phyloP scores from a whole-genome alignment of 2,113 vertebrate species.

The Scomber japonicus region DNA sequence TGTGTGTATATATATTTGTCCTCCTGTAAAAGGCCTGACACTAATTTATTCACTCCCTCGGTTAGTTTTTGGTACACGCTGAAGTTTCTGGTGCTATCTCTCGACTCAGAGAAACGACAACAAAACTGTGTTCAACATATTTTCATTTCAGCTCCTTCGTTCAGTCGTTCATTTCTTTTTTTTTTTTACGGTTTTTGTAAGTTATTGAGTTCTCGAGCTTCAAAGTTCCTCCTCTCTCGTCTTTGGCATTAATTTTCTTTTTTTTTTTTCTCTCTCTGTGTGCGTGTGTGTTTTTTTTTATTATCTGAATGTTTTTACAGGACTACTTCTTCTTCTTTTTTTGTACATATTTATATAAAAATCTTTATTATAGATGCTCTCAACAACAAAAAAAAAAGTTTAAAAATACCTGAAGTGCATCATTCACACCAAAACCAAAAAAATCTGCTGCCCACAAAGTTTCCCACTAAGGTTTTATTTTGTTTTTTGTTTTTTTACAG shows the following conservation, averaged over 20 bases:
- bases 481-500: slow-evolving; percentile 20
- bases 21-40: slow-evolving; percentile 78
- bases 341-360: slow-evolving; percentile 88
- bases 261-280: background rate
- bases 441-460: slow-evolving; percentile 84
- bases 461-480: slow-evolving; percentile 38
- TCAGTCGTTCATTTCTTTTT: too few species aligned
- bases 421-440: slow-evolving; percentile 91
- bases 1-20: slow-evolving; percentile 73
- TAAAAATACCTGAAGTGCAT: slow-evolving; percentile 85
- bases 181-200: slow-evolving; percentile 82
- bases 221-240: slow-evolving; percentile 63
- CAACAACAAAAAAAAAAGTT: slow-evolving; percentile 42
- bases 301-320: slow-evolving; percentile 80
- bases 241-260: slow-evolving; percentile 71
- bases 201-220: slow-evolving; percentile 83
- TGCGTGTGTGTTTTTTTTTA: slow-evolving; percentile 67
- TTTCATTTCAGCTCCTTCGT: slow-evolving; percentile 44
- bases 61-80: slow-evolving; percentile 68
- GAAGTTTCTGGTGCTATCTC: slow-evolving; percentile 84
- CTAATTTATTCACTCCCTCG: slow-evolving; percentile 84
- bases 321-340: slow-evolving; percentile 73
- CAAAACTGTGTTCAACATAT: slow-evolving; percentile 76
- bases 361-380: slow-evolving; percentile 76
- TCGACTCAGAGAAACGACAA: slow-evolving; percentile 49